These are phyloP conservation scores for Pseudanteris insignis DNA, from an alignment of 2,888 invertebrate species.

Conservation along the genomic window DNA sequence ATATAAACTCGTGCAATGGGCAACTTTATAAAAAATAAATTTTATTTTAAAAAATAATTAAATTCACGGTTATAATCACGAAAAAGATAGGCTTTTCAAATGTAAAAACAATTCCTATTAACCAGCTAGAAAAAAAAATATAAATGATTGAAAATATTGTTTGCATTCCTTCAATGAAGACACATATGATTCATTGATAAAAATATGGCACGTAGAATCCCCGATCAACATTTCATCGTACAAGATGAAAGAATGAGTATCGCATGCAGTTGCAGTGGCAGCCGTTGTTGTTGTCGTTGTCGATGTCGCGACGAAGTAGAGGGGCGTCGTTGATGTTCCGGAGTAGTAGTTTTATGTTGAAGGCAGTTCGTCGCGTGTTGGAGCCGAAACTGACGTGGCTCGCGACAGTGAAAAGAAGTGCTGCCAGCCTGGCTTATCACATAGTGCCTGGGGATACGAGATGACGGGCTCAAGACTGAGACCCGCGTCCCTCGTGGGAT, in stretches of 20 bases:
- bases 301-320: constrained; percentile 28
- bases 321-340: constrained; percentile 33
- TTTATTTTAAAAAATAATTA: too few species aligned
- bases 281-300: constrained; percentile 19
- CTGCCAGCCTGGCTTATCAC: constrained; percentile 62
- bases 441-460: constrained; percentile 68
- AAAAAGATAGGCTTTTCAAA: too few species aligned
- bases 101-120: too few species aligned
- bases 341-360: constrained; percentile 53
- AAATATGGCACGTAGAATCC: too few species aligned
- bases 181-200: too few species aligned
- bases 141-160: too few species aligned
- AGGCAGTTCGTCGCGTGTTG: constrained; percentile 62
- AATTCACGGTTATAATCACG: too few species aligned
- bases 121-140: too few species aligned
- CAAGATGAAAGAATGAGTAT: constrained; percentile 21
- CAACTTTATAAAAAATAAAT: too few species aligned
- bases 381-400: constrained; percentile 57
- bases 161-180: too few species aligned
- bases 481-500: constrained; percentile 69
- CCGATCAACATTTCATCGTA: not conserved
- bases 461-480: constrained; percentile 71
- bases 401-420: constrained; percentile 57
- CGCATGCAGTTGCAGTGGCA: constrained; percentile 5
- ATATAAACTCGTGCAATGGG: too few species aligned